Evolutionary conservation across 2,888 invertebrate species (phyloP), one percentile per base, ranked within the genome.

Genomic region (Plagodis pulveraria): DNA sequence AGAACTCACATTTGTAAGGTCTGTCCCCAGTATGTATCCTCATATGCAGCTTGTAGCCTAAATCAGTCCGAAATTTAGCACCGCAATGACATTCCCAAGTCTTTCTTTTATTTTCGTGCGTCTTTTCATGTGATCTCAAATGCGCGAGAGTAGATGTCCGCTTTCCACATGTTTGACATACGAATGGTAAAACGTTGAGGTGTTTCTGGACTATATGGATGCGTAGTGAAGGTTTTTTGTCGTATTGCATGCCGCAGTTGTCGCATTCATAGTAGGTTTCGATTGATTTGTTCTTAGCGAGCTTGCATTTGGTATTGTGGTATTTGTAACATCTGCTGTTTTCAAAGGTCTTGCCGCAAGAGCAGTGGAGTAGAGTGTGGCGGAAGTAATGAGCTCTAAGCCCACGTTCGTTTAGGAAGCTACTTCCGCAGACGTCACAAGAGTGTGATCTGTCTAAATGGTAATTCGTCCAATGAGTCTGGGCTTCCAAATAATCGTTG

Each of bases 161-260:
- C 50, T 91, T 91, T 0, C 90, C 90, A 44, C 91, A 91, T 0
- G 71, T 72, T 8, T 80, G 74, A 41, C 91, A 91, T 0, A 81
- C 76, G 44, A 77, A 86, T 0, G 90, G 89, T 0, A 87, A 59
- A 0, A 90, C 79, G 42, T 86, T 78, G 0, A 91, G 57, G 63
- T 91, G 91, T 63, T 91, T 91, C 43, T 90, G 89, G 0, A 86
- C 68, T 7, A 91, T 87, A 55, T 91, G 91, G 2, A 83, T 80
- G 4, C 81, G 78, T 0, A 91, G 58, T 0, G 91, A 91, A 0
- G 87, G 86, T 50, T 91, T 91, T 8, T 83, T 83, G 5, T 78
- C 72, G 62, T 91, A 91, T 0, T 70, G 74, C 0, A 67, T 74
- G 0, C 87, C 89, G 64, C 91, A 91, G 2, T 87, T 63, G 41